These are phyloP conservation scores for Epinotia ramella DNA, from an alignment of 2,888 invertebrate genomes.

Conservation along the genomic window DNA sequence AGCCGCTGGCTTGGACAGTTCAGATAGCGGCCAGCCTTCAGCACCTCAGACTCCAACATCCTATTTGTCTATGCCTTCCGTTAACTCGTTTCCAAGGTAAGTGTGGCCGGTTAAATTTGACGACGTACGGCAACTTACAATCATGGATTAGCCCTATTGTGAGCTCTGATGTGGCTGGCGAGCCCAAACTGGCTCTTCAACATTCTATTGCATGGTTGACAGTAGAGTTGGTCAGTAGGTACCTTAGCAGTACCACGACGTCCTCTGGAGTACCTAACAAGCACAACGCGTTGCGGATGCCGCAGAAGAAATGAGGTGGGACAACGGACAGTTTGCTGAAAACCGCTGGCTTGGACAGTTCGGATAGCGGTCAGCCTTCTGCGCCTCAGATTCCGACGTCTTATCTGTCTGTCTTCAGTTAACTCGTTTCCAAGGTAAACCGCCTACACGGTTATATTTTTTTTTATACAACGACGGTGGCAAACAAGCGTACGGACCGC, in stretches of 20 bases:
- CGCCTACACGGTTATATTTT: conserved; percentile 7
- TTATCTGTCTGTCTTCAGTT: conserved; percentile 94
- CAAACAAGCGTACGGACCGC: no score
- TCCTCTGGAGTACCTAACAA: conserved; percentile 76
- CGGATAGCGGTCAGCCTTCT: conserved; percentile 75
- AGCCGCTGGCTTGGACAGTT: conserved; percentile 78
- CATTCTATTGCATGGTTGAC: no score
- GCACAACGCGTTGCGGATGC: conserved; percentile 75
- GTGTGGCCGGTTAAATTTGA: conserved; percentile 7
- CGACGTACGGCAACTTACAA: no score
- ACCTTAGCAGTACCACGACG: conserved; percentile 57
- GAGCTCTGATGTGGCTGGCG: no score
- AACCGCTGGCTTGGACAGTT: conserved; percentile 78
- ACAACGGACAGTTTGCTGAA: conserved; percentile 78
- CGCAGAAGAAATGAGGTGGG: conserved; percentile 79
- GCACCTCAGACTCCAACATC: conserved; percentile 88
- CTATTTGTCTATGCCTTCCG: conserved; percentile 94
- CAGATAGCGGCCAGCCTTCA: conserved; percentile 75
- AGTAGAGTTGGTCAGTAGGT: no score
- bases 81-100: conserved; percentile 92
- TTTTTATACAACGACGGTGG: no score
- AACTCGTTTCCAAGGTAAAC: conserved; percentile 91
- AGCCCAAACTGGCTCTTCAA: no score
- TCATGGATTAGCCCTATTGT: no score
- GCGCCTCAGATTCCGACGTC: conserved; percentile 88